phyloP scores from a whole-genome alignment of 2,888 invertebrate species.

The Caenorhabditis zanzibari region DNA sequence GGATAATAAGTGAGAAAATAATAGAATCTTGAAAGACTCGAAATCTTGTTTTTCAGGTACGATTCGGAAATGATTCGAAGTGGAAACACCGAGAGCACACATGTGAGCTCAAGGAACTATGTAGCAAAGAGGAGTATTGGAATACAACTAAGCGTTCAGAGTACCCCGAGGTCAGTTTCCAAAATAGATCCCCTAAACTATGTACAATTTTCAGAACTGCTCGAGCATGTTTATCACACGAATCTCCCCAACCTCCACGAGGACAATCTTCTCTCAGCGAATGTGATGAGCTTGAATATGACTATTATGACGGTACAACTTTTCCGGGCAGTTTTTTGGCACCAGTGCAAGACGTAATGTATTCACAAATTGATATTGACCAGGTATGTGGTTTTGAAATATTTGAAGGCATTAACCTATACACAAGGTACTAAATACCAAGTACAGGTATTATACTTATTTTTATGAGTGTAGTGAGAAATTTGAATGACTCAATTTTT shows the following conservation, averaged over 20 bases:
- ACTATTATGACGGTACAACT: conserved; percentile 77
- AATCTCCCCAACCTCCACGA: conserved; percentile 69
- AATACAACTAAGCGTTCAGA: conserved; percentile 78
- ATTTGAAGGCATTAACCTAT: conserved; percentile 5
- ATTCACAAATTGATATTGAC: conserved; percentile 81
- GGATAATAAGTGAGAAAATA: conserved; percentile 66
- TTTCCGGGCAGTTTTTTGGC: conserved; percentile 76
- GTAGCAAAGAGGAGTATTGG: conserved; percentile 79
- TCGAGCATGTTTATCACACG: conserved; percentile 66
- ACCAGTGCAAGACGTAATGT: conserved; percentile 72
- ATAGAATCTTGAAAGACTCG: not conserved
- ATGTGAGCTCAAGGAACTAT: conserved; percentile 70
- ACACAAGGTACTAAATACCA: not conserved
- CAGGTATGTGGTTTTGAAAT: conserved; percentile 62
- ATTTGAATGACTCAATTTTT: not conserved
- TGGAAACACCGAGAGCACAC: conserved; percentile 80
- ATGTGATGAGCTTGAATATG: conserved; percentile 78
- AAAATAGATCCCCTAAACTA: no score
- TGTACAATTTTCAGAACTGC: conserved; percentile 55
- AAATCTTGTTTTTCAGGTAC: conserved; percentile 63
- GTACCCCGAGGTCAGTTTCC: conserved; percentile 73
- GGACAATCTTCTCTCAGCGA: conserved; percentile 69
- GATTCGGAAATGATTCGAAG: conserved; percentile 80
- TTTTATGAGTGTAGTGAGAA: conserved; percentile 10
- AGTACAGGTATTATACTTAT: not conserved